Base-by-base conservation (phyloP, 2,888 invertebrate species). In the Cephus pulcher region DNA sequence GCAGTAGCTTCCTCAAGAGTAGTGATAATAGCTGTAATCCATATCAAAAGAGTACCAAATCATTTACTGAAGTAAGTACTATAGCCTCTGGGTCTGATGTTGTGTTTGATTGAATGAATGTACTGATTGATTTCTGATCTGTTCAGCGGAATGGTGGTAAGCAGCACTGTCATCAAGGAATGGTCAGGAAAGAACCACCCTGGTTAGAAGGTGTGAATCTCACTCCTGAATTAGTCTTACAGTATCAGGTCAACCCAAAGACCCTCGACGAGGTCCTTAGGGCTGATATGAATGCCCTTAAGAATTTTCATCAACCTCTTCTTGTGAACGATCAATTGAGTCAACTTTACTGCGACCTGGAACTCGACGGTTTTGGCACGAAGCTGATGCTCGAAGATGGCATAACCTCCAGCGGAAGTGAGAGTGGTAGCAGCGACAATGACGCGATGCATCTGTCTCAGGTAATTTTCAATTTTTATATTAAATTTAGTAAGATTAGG, bases 311-410 rank as follows among this genome's bases (percentile, higher is more conserved):
- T 82, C 92, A 96, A 94, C 95, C 96, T 0, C 85, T 92, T 1
- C 84, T 95, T 84, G 96, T 96, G 1, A 95, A 95, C 87, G 95
- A 96, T 78, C 96, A 96, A 89, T 89, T 97, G 34, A 93, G 92
- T 69, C 95, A 96, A 86, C 91, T 96, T 6, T 96, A 95, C 86
- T 84, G 94, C 56, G 96, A 96, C 85, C 91, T 96, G 85, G 94
- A 95, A 83, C 85, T 95, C n/a, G 94, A 94, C 84, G 95, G 95
- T 0, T 92, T 93, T 11, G 92, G 94, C 0, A 91, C 93, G 0
- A 93, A 93, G 78, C 92, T 95, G 15, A 93, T 93, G 4, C 91
- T 95, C 1, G 95, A 95, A 78, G 95, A 95, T 87, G 94, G 93
- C 0, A 90, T 93, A 76, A 93, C 94, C 6, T 94, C 94, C 73